Base-by-base conservation (phyloP, 2,888 invertebrate genomes). In the Conops quadrifasciatus region DNA sequence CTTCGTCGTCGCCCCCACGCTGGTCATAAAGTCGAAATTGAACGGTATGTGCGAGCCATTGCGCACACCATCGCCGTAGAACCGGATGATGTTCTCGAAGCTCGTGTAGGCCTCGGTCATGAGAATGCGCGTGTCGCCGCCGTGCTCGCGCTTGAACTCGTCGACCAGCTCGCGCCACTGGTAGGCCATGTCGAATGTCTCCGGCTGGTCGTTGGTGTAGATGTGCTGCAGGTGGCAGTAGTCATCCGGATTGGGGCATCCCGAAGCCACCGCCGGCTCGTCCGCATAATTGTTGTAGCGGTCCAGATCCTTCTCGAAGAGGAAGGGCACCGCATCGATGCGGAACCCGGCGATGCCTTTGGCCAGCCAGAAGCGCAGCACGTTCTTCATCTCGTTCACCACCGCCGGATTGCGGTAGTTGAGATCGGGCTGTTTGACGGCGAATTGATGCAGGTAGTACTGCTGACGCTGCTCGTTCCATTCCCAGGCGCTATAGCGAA, bases 301-400 rank as follows among this genome's bases (percentile, higher is more conserved):
- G 73, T 83, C 81, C 28, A 80, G 72, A 0, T 81, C 80, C 2
- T 80, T 75, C 74, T 85, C 85, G 21, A 84, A 85, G 0, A 84
- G 70, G 72, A 80, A 81, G 3, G 90, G 90, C 0, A 91, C 84
- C 0, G 91, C 91, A 77, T 91, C 91, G 1, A 94, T 86, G 64
- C 94, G 89, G 80, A 94, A 93, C 0, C 95, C 95, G 76, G 93
- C 92, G 0, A 96, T 89, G 1, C 95, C 96, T 78, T 90, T 90
- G 58, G 89, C 89, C 60, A 95, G 82, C 94, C 94, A 95, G 81
- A 91, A 93, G 76, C 87, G 88, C 47, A 96, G 84, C 1, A 92
- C 90, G 26, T 90, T 86, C 77, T 88, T 87, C 87, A 90, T 88
- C 74, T 88, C 88, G 1, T 81, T 76, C 0, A 86, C 84, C 15